Evolutionary conservation across 2,113 vertebrate genomes (phyloP).

Genomic region (Stegostoma tigrinum): DNA sequence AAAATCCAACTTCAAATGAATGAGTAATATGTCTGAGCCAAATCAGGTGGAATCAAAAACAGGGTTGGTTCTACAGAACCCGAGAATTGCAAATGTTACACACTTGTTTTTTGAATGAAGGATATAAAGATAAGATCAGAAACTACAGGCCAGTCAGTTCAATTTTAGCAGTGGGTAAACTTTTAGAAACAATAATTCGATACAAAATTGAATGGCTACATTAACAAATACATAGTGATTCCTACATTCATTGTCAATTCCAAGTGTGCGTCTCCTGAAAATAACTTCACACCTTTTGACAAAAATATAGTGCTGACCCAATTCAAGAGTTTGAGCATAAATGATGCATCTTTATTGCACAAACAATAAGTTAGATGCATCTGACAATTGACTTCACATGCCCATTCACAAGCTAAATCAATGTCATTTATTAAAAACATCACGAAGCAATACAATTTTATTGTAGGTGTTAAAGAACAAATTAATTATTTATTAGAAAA

Average conservation of each 20-base stretch:
- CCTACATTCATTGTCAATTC: not conserved
- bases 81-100: too few species aligned
- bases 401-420: conserved; percentile 40
- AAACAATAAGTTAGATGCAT: not conserved
- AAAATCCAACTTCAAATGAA: too few species aligned
- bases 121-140: too few species aligned
- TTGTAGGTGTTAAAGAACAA: conserved; percentile 56
- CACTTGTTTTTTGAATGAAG: too few species aligned
- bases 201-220: too few species aligned
- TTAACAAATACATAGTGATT: not conserved
- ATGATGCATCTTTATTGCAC: conserved; percentile 41
- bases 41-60: too few species aligned
- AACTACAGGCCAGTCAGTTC: too few species aligned
- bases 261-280: not conserved
- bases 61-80: too few species aligned
- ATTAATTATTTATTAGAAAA: conserved; percentile 66
- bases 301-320: not conserved
- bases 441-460: conserved; percentile 44
- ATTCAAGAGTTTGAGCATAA: conserved; percentile 37
- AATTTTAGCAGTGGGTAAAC: too few species aligned
- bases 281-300: not conserved
- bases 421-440: conserved; percentile 41
- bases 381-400: not conserved
- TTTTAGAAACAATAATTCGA: too few species aligned
- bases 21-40: too few species aligned